These are phyloP conservation scores for Acutogordius australiensis DNA, from an alignment of 2,888 invertebrate species.

Conservation along the genomic window DNA sequence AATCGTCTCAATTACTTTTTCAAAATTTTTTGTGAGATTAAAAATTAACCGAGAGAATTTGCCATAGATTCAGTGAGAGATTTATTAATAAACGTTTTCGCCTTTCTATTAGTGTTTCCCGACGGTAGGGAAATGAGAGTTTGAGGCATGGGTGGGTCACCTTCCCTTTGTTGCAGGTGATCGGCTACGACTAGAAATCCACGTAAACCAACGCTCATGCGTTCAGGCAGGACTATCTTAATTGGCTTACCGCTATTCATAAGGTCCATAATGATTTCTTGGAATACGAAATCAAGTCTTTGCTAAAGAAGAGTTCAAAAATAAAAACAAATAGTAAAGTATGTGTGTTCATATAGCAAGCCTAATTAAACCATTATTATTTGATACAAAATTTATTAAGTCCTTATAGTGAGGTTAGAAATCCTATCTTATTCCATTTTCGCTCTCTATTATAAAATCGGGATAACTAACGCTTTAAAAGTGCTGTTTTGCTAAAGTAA, in stretches of 20 bases:
- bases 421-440: too few relatives aligned
- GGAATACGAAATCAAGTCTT: conserved; percentile 86
- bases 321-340: too few relatives aligned
- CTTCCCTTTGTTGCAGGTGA: conserved; percentile 86
- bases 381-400: too few relatives aligned
- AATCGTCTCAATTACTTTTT: not conserved
- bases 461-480: too few relatives aligned
- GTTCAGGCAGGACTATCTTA: conserved; percentile 17
- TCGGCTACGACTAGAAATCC: conserved; percentile 94
- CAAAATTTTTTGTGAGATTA: not conserved
- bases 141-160: conserved; percentile 91
- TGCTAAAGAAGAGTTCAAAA: too few relatives aligned
- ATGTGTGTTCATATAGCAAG: too few relatives aligned
- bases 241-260: conserved; percentile 73
- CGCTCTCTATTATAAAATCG: too few relatives aligned
- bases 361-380: too few relatives aligned
- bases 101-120: conserved; percentile 66
- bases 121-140: conserved; percentile 75
- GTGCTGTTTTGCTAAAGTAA: too few relatives aligned
- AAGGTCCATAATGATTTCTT: conserved; percentile 89
- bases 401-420: too few relatives aligned
- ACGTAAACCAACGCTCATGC: conserved; percentile 89
- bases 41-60: not conserved
- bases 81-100: conserved; percentile 55
- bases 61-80: conserved; percentile 3